A percentile compares a stretch with the other conserved stretches of the same genome.
Conservation (phyloP, 2,888 invertebrate species). For the Brachyptera putata region DNA sequence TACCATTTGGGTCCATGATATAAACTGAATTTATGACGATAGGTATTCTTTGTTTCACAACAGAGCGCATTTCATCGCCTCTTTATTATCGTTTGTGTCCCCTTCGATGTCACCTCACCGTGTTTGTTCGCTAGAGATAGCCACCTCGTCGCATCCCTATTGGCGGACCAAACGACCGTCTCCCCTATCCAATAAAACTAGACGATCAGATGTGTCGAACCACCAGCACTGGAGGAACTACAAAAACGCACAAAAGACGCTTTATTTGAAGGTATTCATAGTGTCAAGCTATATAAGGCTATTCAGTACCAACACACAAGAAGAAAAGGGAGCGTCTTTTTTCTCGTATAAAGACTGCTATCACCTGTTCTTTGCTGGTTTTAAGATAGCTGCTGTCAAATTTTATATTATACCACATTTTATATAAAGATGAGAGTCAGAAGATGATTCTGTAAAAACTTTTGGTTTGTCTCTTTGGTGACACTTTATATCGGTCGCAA, state of each 20-base stretch:
- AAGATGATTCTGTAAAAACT: too few relatives aligned
- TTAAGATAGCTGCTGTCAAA: too few relatives aligned
- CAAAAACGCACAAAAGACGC: constrained; percentile 23
- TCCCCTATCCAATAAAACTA: too few relatives aligned
- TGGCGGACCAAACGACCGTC: too few relatives aligned
- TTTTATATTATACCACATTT: background rate
- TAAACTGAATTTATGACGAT: too few relatives aligned
- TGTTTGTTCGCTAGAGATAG: constrained; percentile 5
- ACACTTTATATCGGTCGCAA: too few relatives aligned
- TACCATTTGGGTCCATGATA: too few relatives aligned
- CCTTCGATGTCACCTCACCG: background rate
- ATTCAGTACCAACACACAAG: background rate
- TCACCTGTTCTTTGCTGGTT: constrained; percentile 11
- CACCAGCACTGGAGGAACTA: too few relatives aligned
- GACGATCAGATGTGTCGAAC: too few relatives aligned
- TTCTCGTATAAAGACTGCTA: background rate
- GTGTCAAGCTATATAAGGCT: background rate
- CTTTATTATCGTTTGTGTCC: too few relatives aligned
- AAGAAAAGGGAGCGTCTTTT: background rate
- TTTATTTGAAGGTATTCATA: constrained; percentile 23
- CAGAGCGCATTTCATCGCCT: constrained; percentile 21
- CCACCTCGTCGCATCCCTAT: background rate
- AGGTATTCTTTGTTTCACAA: constrained; percentile 21
- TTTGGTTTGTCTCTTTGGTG: too few relatives aligned
- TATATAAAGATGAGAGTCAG: background rate